phyloP scores from a whole-genome alignment of 2,113 vertebrate genomes.

The Ariopsis seemanni region DNA sequence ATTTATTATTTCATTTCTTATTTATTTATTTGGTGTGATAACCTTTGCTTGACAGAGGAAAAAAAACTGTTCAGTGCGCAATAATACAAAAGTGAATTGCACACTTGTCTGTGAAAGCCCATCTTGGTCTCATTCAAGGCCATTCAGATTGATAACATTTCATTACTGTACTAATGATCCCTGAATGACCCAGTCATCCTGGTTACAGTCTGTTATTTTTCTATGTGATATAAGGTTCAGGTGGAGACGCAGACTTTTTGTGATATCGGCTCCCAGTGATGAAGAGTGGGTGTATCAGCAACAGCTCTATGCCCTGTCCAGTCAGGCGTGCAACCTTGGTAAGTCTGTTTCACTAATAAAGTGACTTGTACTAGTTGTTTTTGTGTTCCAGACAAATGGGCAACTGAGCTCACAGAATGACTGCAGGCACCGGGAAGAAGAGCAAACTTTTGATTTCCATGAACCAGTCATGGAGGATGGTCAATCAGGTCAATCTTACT shows the following conservation, averaged over 20 bases:
- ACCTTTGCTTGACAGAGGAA: neutral
- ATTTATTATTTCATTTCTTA: neutral
- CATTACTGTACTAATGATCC: neutral
- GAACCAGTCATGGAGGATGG: slow-evolving; percentile 19
- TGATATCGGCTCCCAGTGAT: slow-evolving; percentile 92
- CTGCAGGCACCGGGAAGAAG: neutral
- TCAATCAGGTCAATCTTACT: slow-evolving; percentile 20
- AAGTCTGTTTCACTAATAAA: slow-evolving; percentile 59
- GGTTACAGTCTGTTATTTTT: slow-evolving; percentile 23
- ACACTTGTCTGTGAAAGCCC: neutral
- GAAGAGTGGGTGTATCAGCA: slow-evolving; percentile 99
- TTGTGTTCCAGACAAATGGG: neutral
- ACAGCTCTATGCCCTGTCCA: slow-evolving; percentile 89
- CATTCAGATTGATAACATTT: neutral
- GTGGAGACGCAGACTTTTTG: slow-evolving; percentile 92
- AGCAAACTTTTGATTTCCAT: slow-evolving; percentile 19
- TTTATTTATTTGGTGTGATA: neutral
- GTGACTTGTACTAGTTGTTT: neutral
- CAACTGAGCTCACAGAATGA: neutral
- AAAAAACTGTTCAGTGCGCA: neutral
- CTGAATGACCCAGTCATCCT: neutral
- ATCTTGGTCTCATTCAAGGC: neutral
- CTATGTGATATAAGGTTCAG: slow-evolving; percentile 81
- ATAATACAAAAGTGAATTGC: neutral
- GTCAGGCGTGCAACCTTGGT: slow-evolving; percentile 99